A percentile compares a stretch with the other conserved stretches of the same genome.
These are phyloP conservation scores for Shinisaurus crocodilurus DNA, from an alignment of 2,113 vertebrate species.

Conservation along the genomic window DNA sequence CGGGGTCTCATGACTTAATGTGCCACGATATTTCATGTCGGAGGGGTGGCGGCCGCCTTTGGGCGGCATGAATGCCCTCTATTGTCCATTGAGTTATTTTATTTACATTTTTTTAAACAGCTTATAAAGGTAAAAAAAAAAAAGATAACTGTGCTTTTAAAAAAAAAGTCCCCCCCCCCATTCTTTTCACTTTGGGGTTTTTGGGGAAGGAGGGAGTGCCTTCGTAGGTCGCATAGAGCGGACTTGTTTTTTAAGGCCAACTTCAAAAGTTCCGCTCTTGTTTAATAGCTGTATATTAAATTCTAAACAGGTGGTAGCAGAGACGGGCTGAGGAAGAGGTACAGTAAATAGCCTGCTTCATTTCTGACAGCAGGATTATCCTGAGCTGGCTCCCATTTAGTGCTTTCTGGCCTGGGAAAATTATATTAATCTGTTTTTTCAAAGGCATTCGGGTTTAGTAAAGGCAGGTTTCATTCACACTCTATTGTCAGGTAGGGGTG, in stretches of 20 bases:
- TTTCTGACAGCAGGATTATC: background rate
- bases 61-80: conserved; percentile 76
- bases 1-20: conserved; percentile 77
- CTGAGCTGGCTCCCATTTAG: background rate
- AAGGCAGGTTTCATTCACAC: background rate
- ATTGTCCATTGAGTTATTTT: conserved; percentile 80
- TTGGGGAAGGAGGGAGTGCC: conserved; percentile 23
- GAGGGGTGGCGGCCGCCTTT: conserved; percentile 73
- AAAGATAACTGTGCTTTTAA: conserved; percentile 73
- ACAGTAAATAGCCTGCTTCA: conserved; percentile 59
- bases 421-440: no score
- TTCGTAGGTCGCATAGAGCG: conserved; percentile 60
- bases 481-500: no score
- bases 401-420: background rate
- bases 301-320: conserved; percentile 71
- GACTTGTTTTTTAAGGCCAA: conserved; percentile 64
- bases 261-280: conserved; percentile 64
- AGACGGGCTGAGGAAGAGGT: conserved; percentile 66
- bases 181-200: conserved; percentile 65
- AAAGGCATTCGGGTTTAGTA: background rate
- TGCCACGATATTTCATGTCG: conserved; percentile 77
- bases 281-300: conserved; percentile 74
- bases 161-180: conserved; percentile 34
- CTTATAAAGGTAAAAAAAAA: conserved; percentile 83
- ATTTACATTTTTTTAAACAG: conserved; percentile 84